Evolutionary conservation across 1,140 invertebrate species (phyloP), one percentile per base, ranked within the genome.

Genomic region (Piezodorus guildinii): DNA sequence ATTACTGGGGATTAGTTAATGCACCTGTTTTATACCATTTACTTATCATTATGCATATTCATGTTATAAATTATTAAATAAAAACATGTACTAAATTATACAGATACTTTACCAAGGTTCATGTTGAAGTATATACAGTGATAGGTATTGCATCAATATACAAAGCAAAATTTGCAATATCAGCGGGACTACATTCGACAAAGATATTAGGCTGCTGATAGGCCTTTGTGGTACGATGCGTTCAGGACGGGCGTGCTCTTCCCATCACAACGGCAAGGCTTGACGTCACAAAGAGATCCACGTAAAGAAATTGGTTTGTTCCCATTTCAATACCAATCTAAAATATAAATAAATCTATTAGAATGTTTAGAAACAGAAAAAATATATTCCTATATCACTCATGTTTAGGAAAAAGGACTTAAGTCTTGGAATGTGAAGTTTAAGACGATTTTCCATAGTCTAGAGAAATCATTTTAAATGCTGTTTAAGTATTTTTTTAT

Each of bases 221-320:
- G 75, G 75, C 59, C 72, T 62, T 60, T 72, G 72, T 17, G 67
- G 17, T 10, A 66, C 62, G 15, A 77, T 59, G 17, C 60, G 67
- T 58, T 69, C 65, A 0, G 70, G n/a, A 67, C 9, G 75, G 75
- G 58, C 72, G 71, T 62, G 62, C 85, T 19, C 82, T 77, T 0
- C 88, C 87, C 73, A 91, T 87, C 39, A 87, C 85, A 62, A 87
- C 77, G 16, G 88, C 87, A 68, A 91, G 81, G 62, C 82, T 78
- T 1, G 87, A 89, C 6, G 89, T 91, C 27, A 92, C 80, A 67
- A 88, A 83, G 27, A 92, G 77, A 76, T 92, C 90, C 72, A 91
- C 88, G 76, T 88, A 91, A 17, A 91, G 78, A 75, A 88, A 91
- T 75, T 91, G 85, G 62, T 85, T 78, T 73, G 91, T 87, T 10